Evolutionary conservation across 2,113 vertebrate genomes (phyloP).

Genomic region (Cynopterus brachyotis): DNA sequence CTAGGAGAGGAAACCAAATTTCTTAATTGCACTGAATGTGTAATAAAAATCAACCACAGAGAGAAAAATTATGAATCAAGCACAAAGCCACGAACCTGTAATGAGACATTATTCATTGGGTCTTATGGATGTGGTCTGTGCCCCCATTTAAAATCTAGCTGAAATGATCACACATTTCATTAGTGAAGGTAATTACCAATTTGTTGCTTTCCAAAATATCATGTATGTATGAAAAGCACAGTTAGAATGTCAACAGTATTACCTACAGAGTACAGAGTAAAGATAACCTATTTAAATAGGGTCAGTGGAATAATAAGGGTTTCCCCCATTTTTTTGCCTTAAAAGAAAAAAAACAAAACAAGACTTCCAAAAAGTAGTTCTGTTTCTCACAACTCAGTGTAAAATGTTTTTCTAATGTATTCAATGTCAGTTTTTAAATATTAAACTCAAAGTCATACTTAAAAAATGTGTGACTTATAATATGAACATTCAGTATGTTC

Average conservation of each 20-base stretch:
- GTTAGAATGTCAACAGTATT: constrained; percentile 58
- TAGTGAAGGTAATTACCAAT: constrained; percentile 76
- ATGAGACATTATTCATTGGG: constrained; percentile 69
- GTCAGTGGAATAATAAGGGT: not conserved
- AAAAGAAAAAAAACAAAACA: not conserved
- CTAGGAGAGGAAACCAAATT: constrained; percentile 2
- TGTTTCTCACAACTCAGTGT: not conserved
- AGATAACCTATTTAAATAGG: not conserved
- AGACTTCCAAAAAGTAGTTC: not conserved
- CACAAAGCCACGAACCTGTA: constrained; percentile 71
- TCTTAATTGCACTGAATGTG: not conserved
- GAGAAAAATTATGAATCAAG: constrained; percentile 44
- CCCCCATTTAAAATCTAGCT: constrained; percentile 75
- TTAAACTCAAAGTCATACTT: not conserved
- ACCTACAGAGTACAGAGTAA: not conserved
- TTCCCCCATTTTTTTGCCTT: rapidly evolving
- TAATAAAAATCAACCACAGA: constrained; percentile 45
- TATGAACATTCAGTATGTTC: not conserved
- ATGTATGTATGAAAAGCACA: constrained; percentile 57
- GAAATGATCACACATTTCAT: constrained; percentile 77
- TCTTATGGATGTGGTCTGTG: constrained; percentile 70
- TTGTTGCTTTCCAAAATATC: constrained; percentile 59
- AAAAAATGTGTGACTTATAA: not conserved
- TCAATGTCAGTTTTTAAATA: not conserved
- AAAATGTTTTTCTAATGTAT: not conserved